Evolutionary conservation across 2,797 vertebrate species (phyloP).

Genomic region (Melanogrammus aeglefinus): DNA sequence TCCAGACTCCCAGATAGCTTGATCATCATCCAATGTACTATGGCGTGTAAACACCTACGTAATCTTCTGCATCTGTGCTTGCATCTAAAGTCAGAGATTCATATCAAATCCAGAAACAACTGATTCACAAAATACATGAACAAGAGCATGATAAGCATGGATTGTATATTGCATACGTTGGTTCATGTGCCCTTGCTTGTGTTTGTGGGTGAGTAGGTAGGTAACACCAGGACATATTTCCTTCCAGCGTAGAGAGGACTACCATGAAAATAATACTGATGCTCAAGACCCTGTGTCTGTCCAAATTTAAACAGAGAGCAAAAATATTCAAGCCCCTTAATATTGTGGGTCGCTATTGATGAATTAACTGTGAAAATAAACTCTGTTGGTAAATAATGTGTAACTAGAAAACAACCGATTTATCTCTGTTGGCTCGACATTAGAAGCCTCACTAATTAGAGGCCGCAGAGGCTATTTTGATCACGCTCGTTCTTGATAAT

Average conservation of each 20-base stretch:
- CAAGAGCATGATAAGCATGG: not conserved
- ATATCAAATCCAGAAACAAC: not conserved
- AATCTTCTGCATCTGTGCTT: not conserved
- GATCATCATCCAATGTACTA: not conserved
- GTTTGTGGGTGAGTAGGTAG: not conserved
- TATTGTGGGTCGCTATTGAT: not conserved
- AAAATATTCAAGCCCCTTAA: not conserved
- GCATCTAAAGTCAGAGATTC: not conserved
- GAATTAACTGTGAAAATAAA: not conserved
- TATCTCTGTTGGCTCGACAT: not conserved
- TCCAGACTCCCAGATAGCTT: not conserved
- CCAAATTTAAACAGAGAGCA: not conserved
- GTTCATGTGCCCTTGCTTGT: too few relatives aligned
- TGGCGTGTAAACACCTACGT: not conserved
- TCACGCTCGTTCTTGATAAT: slow-evolving; percentile 26
- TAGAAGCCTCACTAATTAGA: not conserved
- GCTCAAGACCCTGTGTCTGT: not conserved
- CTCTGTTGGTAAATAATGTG: not conserved
- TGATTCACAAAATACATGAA: not conserved
- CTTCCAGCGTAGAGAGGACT: not conserved
- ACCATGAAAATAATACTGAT: not conserved
- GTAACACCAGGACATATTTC: not conserved
- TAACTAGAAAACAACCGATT: not conserved
- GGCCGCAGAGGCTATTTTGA: slow-evolving; percentile 8
- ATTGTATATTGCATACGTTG: not conserved